Conservation (phyloP, 1,140 invertebrate genomes). For the Scaptodrosophila lebanonensis region DNA sequence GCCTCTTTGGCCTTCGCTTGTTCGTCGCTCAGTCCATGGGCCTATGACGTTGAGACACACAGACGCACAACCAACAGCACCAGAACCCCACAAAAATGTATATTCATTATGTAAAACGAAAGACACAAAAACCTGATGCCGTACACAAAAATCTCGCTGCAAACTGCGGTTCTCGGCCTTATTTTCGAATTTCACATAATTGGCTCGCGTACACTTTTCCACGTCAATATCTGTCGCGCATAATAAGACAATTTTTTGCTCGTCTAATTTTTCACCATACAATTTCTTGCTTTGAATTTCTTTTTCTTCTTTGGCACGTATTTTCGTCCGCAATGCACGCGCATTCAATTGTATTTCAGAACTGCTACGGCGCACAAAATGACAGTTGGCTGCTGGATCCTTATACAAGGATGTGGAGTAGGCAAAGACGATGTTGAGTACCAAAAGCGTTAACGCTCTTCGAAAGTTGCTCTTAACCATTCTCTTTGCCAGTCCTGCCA, state of each 20-base stretch:
- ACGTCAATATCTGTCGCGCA: conserved; percentile 19
- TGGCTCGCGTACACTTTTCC: conserved; percentile 36
- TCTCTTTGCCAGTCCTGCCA: background rate
- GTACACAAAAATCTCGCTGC: conserved; percentile 32
- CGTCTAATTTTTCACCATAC: conserved; percentile 59
- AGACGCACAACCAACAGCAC: conserved; percentile 19
- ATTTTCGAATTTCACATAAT: conserved; percentile 23
- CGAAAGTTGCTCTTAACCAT: background rate
- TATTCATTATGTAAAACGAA: conserved; percentile 48
- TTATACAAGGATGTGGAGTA: conserved; percentile 17
- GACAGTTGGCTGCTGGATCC: conserved; percentile 56
- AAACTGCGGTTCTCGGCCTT: conserved; percentile 7
- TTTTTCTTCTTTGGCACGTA: conserved; percentile 29
- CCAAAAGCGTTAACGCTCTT: conserved; percentile 13
- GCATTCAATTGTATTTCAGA: conserved; percentile 48
- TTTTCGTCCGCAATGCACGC: conserved; percentile 53
- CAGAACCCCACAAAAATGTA: conserved; percentile 17
- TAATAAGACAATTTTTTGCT: conserved; percentile 43
- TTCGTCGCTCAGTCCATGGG: background rate
- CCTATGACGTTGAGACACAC: conserved; percentile 4
- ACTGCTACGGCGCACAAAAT: conserved; percentile 63
- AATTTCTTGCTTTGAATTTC: conserved; percentile 38
- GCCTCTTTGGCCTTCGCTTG: conserved; percentile 9
- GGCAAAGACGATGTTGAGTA: conserved; percentile 5
- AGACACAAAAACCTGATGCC: conserved; percentile 28